Evolutionary conservation across 2,888 invertebrate genomes (phyloP).

Genomic region (Linyphia triangularis): DNA sequence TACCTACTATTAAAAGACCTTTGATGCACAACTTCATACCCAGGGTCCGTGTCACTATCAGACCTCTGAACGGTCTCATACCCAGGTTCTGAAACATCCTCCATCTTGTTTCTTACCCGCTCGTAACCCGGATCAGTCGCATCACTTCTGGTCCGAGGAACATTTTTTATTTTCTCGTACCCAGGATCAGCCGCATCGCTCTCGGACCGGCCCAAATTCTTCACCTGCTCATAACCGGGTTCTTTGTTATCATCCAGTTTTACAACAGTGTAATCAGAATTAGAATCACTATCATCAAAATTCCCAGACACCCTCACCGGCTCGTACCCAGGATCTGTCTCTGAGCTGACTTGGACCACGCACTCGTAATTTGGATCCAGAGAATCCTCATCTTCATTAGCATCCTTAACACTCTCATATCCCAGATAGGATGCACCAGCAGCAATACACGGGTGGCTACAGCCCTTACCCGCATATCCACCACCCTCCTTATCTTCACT

Average conservation of each 20-base stretch:
- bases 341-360: conserved; percentile 38
- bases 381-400: conserved; percentile 57
- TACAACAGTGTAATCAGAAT: conserved; percentile 67
- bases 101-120: conserved; percentile 57
- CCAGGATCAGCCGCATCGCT: conserved; percentile 74
- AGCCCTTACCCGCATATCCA: not conserved
- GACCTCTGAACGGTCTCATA: conserved; percentile 73
- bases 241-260: conserved; percentile 60
- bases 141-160: conserved; percentile 69
- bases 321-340: conserved; percentile 75
- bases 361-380: conserved; percentile 72
- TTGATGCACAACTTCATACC: conserved; percentile 73
- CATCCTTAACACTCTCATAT: conserved; percentile 69
- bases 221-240: conserved; percentile 68
- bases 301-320: conserved; percentile 62
- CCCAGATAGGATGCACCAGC: conserved; percentile 44
- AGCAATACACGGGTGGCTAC: not conserved
- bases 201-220: conserved; percentile 60
- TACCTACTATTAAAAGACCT: conserved; percentile 38
- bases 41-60: conserved; percentile 73
- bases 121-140: conserved; percentile 75
- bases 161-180: conserved; percentile 72
- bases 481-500: not conserved
- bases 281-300: conserved; percentile 70
- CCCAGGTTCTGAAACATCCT: conserved; percentile 60